phyloP scores from a whole-genome alignment of 2,113 vertebrate species.

The Trichechus manatus region DNA sequence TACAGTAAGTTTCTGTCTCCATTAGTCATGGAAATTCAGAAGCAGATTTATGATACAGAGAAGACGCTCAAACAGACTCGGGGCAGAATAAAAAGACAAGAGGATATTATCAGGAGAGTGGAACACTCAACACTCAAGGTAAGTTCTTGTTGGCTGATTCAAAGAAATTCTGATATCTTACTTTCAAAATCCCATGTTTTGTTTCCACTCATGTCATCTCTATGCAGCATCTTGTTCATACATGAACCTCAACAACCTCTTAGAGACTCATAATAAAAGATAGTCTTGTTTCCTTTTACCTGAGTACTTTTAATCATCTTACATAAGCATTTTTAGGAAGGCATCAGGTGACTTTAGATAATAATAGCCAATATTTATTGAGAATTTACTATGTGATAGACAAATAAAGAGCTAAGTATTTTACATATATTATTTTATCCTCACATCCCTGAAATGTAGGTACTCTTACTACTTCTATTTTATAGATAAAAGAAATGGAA shows the following conservation, averaged over 20 bases:
- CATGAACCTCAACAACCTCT: conserved; percentile 32
- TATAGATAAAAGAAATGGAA: conserved; percentile 57
- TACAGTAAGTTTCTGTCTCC: conserved; percentile 50
- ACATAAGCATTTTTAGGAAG: conserved; percentile 10
- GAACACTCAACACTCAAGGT: conserved; percentile 94
- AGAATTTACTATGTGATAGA: neutral
- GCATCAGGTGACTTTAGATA: conserved; percentile 12
- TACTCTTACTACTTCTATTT: conserved; percentile 1
- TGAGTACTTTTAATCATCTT: conserved; percentile 61
- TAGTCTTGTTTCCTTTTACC: neutral
- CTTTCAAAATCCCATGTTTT: conserved; percentile 50
- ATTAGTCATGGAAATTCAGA: conserved; percentile 92
- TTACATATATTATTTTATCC: conserved; percentile 37
- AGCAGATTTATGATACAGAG: conserved; percentile 93
- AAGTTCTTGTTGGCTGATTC: conserved; percentile 35
- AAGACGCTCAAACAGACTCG: conserved; percentile 93
- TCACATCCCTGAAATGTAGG: conserved; percentile 28
- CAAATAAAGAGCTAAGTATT: conserved; percentile 48
- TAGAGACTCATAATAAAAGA: conserved; percentile 17
- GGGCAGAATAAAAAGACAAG: conserved; percentile 94
- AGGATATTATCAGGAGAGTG: conserved; percentile 95
- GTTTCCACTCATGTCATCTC: conserved; percentile 29
- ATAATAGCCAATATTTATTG: conserved; percentile 9
- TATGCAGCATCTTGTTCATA: conserved; percentile 15
- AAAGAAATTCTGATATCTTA: conserved; percentile 29